These are phyloP conservation scores for Allolobophora icterica DNA, from an alignment of 2,888 invertebrate species.

Conservation along the genomic window DNA sequence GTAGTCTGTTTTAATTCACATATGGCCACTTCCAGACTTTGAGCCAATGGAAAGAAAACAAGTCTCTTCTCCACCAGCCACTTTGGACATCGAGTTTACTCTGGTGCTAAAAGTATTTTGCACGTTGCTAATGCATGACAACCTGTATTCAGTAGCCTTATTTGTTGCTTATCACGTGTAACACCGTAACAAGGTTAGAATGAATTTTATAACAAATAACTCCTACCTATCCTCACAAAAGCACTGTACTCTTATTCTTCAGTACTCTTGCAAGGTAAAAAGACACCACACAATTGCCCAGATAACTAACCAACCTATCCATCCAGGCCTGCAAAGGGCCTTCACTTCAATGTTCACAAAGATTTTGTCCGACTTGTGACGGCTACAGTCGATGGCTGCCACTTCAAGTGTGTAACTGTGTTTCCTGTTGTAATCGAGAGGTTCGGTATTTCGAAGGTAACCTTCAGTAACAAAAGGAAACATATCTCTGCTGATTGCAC, in stretches of 20 bases:
- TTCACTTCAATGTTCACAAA: slow-evolving; percentile 95
- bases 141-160: neutral
- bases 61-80: neutral
- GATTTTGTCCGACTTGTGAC: slow-evolving; percentile 79
- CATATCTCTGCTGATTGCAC: neutral
- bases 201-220: neutral
- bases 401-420: slow-evolving; percentile 96
- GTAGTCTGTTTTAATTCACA: no score
- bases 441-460: slow-evolving; percentile 88
- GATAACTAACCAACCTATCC: slow-evolving; percentile 72
- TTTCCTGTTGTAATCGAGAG: slow-evolving; percentile 87
- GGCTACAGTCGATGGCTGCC: slow-evolving; percentile 95
- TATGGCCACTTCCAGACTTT: neutral
- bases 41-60: neutral
- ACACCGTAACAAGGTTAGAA: neutral
- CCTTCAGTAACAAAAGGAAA: slow-evolving; percentile 47
- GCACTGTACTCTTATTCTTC: no score
- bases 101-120: neutral
- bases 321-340: slow-evolving; percentile 79
- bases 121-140: neutral
- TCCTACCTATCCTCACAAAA: neutral
- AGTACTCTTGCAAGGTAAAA: neutral
- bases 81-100: neutral
- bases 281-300: no score
- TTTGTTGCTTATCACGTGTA: neutral